These are phyloP conservation scores for Hypomesus transpacificus DNA, from an alignment of 2,113 vertebrate species.

Conservation along the genomic window DNA sequence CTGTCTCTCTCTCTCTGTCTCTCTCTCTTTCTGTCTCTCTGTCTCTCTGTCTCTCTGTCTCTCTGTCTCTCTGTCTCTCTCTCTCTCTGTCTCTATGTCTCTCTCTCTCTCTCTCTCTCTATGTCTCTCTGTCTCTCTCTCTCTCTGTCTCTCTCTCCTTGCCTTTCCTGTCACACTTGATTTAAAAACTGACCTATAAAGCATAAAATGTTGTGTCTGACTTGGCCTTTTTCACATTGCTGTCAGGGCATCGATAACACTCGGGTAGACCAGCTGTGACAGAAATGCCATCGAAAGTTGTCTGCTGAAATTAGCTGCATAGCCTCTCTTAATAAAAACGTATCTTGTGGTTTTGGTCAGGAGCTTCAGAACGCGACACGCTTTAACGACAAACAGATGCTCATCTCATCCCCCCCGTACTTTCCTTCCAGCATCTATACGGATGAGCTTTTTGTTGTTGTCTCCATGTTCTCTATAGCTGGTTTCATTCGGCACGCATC, in stretches of 20 bases:
- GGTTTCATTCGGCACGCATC: constrained; percentile 41
- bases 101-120: too few relatives aligned
- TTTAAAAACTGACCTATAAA: not conserved
- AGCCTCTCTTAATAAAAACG: constrained; percentile 34
- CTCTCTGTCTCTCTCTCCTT: too few relatives aligned
- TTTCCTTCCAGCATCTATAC: constrained; percentile 38
- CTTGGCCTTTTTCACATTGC: not conserved
- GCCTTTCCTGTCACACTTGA: not conserved
- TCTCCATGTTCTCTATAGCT: constrained; percentile 41
- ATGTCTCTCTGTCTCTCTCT: not conserved
- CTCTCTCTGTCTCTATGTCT: not conserved
- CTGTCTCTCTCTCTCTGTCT: not conserved
- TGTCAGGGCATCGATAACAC: not conserved
- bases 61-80: not conserved
- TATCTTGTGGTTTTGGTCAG: constrained; percentile 45
- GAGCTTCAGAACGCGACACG: constrained; percentile 32
- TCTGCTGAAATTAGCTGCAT: constrained; percentile 6
- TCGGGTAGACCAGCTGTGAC: not conserved
- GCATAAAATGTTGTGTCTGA: too few relatives aligned
- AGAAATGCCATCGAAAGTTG: not conserved
- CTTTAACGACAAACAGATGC: constrained; percentile 59
- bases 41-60: not conserved
- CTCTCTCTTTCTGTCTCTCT: not conserved
- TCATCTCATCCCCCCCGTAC: constrained; percentile 24
- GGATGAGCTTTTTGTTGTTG: constrained; percentile 1